phyloP scores from a whole-genome alignment of 1,140 invertebrate species.

The Aphelenchoides fujianensis region DNA sequence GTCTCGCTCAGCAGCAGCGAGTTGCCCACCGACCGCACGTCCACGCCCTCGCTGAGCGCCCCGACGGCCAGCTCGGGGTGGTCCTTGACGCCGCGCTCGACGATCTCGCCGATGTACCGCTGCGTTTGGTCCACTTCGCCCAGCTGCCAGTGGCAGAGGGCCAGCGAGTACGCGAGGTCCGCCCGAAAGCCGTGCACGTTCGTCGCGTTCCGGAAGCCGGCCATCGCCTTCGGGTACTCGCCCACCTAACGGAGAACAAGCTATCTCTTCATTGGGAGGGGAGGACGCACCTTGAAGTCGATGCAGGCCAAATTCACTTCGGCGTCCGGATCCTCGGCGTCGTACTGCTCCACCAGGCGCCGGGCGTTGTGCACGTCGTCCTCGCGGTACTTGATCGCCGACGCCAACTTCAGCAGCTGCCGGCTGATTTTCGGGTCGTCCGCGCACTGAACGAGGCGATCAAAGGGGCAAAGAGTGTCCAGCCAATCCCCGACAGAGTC shows the following conservation, averaged over 20 bases:
- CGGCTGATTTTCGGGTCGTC: conserved; percentile 72
- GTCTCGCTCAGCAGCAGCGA: conserved; percentile 91
- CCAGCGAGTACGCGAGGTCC: conserved; percentile 89
- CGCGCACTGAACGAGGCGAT: conserved; percentile 79
- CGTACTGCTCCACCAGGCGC: conserved; percentile 84
- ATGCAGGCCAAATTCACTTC: conserved; percentile 94
- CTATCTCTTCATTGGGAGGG: conserved; percentile 48
- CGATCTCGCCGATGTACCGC: conserved; percentile 80
- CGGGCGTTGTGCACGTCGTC: conserved; percentile 87
- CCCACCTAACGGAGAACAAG: conserved; percentile 72
- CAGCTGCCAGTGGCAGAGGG: conserved; percentile 86
- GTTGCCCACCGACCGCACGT: conserved; percentile 93
- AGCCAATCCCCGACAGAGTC: no score
- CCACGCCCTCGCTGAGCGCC: conserved; percentile 93
- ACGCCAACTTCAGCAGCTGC: conserved; percentile 84
- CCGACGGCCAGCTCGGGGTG: conserved; percentile 96
- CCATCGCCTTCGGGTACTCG: conserved; percentile 83
- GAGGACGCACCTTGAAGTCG: conserved; percentile 78
- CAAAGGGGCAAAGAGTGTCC: no score
- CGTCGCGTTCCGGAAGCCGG: conserved; percentile 83
- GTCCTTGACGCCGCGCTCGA: conserved; percentile 89
- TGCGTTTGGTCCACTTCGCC: conserved; percentile 87
- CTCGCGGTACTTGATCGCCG: conserved; percentile 93
- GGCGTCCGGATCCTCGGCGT: conserved; percentile 82
- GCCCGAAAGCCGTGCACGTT: conserved; percentile 83